These are phyloP conservation scores for Meiosimyza decipiens DNA, from an alignment of 2,888 invertebrate species.

Conservation along the genomic window DNA sequence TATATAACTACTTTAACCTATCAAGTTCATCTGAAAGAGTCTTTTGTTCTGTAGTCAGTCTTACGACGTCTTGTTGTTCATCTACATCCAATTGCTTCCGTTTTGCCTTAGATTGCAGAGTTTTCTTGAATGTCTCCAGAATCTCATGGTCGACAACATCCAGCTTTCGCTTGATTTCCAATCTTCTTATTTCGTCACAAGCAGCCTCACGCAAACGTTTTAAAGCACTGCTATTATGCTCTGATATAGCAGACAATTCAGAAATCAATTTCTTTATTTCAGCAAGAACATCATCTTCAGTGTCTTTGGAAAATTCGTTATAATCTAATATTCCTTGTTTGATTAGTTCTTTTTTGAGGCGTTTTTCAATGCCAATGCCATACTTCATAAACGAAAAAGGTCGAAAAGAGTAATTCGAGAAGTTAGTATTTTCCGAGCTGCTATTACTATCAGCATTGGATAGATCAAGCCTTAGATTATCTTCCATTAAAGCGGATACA, in stretches of 20 bases:
- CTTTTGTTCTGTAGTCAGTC: slow-evolving; percentile 76
- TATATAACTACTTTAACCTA: too few relatives aligned
- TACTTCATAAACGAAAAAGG: slow-evolving; percentile 71
- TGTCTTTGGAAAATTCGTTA: slow-evolving; percentile 73
- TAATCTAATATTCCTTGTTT: slow-evolving; percentile 86
- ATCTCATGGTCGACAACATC: slow-evolving; percentile 78
- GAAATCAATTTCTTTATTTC: slow-evolving; percentile 90
- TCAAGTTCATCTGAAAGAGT: slow-evolving; percentile 63
- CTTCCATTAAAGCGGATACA: slow-evolving; percentile 89
- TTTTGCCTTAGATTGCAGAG: slow-evolving; percentile 82
- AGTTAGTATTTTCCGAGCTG: slow-evolving; percentile 62
- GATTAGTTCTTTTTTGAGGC: slow-evolving; percentile 85
- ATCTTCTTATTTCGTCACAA: slow-evolving; percentile 81
- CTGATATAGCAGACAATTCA: slow-evolving; percentile 80
- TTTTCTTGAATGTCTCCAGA: slow-evolving; percentile 86
- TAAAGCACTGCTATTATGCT: slow-evolving; percentile 82
- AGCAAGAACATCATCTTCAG: slow-evolving; percentile 87
- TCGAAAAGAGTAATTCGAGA: slow-evolving; percentile 54
- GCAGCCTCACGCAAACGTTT: slow-evolving; percentile 77
- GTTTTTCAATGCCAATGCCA: slow-evolving; percentile 83
- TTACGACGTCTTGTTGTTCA: slow-evolving; percentile 84
- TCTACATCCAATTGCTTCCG: slow-evolving; percentile 82
- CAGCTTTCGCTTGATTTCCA: slow-evolving; percentile 81
- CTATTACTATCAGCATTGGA: slow-evolving; percentile 56
- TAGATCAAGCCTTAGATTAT: slow-evolving; percentile 73